These are phyloP conservation scores for Apodemus sylvaticus DNA, from an alignment of 2,113 vertebrate genomes.

Conservation along the genomic window DNA sequence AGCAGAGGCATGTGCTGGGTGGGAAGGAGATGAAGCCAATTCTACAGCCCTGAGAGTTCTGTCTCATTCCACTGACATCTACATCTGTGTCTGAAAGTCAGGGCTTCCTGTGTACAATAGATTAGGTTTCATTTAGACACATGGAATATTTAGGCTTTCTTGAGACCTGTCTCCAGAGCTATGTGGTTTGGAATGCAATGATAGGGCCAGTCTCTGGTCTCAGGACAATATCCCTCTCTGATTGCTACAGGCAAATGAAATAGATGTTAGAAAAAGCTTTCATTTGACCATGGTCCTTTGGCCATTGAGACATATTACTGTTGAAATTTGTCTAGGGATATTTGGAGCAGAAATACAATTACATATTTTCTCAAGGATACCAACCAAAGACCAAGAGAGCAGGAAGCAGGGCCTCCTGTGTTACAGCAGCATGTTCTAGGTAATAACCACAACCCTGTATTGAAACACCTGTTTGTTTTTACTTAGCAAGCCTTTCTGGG, in stretches of 20 bases:
- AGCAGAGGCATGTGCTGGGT: neutral
- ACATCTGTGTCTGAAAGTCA: neutral
- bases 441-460: neutral
- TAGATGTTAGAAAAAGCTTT: neutral
- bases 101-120: neutral
- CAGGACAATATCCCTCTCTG: neutral
- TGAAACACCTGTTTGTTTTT: slow-evolving; percentile 38
- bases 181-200: neutral
- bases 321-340: slow-evolving; percentile 42
- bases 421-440: neutral
- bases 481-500: neutral
- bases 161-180: neutral
- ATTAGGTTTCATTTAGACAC: neutral
- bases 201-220: neutral
- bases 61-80: neutral
- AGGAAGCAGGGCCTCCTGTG: neutral
- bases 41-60: neutral
- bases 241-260: neutral
- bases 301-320: neutral
- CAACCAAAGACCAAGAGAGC: neutral
- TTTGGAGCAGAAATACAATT: neutral
- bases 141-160: neutral
- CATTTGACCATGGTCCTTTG: neutral
- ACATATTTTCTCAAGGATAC: neutral
- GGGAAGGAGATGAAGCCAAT: neutral